Base-by-base conservation (phyloP, 2,888 invertebrate genomes). In the Desoria tigrina region DNA sequence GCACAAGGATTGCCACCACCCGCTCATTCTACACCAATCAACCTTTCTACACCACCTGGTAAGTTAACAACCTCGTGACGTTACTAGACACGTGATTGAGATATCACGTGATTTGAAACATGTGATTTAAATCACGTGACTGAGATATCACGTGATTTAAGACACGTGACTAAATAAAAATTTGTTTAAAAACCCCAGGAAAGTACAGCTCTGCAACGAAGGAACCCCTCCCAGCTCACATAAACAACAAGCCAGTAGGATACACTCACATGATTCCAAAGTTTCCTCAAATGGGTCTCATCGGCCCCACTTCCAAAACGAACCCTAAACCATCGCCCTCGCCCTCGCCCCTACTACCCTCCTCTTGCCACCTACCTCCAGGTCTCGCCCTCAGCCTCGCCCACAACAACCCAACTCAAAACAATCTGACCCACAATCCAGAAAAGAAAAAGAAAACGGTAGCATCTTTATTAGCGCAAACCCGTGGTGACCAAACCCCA, bases 381-480 rank as follows among this genome's bases (percentile, higher is more conserved):
- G n/a, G n/a, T n/a, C n/a, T n/a, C n/a, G n/a, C n/a, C n/a, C n/a
- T n/a, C n/a, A n/a, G n/a, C n/a, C n/a, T n/a, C n/a, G n/a, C n/a
- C n/a, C n/a, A n/a, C n/a, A n/a, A n/a, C n/a, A n/a, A n/a, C n/a
- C n/a, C n/a, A n/a, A n/a, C n/a, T n/a, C n/a, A n/a, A n/a, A n/a
- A n/a, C n/a, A n/a, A n/a, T n/a, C n/a, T n/a, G n/a, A n/a, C n/a
- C n/a, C n/a, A n/a, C n/a, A n/a, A n/a, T n/a, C n/a, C n/a, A n/a
- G n/a, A n/a, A n/a, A n/a, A n/a, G n/a, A 93, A 93, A 84, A 93
- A 93, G 83, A 93, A 93, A 80, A 93, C 93, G 0, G 93, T 93
- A 1, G 93, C 93, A 0, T 92, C 92, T 1, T 81, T 93, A 58
- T 81, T 93, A 73, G 92, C 92, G 0, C 92, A 92, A 81, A 45